Evolutionary conservation across 53 echinoderm and acorn worm genomes (phyloP).

Genomic region (Zoroaster sp.): DNA sequence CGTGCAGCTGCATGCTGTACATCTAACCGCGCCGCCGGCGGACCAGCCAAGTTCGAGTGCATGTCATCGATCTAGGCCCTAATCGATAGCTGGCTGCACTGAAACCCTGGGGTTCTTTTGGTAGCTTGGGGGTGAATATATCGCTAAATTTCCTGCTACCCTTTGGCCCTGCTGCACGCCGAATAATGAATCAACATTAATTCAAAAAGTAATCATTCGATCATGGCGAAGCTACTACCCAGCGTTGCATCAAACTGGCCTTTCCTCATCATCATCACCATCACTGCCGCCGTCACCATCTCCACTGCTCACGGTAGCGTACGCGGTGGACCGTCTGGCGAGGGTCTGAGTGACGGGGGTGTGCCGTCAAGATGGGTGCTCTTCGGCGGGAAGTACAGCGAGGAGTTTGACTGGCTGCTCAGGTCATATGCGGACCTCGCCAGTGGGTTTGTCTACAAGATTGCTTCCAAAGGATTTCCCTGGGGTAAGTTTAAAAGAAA

Average conservation of each 20-base stretch:
- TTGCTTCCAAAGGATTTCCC: slow-evolving; percentile 16
- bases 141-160: too few species aligned
- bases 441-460: slow-evolving; percentile 16
- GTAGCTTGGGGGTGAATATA: too few species aligned
- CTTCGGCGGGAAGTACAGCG: background rate
- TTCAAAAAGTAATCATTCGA: too few species aligned
- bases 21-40: too few species aligned
- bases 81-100: too few species aligned
- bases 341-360: background rate
- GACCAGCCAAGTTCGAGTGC: too few species aligned
- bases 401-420: slow-evolving; percentile 15
- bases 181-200: too few species aligned
- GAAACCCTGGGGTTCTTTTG: too few species aligned
- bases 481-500: slow-evolving; percentile 33
- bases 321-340: background rate
- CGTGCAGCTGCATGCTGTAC: too few species aligned
- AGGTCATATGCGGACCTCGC: slow-evolving; percentile 15
- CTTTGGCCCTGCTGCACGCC: too few species aligned
- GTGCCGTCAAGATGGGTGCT: background rate
- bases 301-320: background rate
- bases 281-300: background rate
- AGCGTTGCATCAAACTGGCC: too few species aligned
- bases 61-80: too few species aligned
- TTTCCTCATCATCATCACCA: background rate
- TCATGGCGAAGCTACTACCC: background rate